Evolutionary conservation across 2,113 vertebrate genomes (phyloP).

Genomic region (human (Homo sapiens)): DNA sequence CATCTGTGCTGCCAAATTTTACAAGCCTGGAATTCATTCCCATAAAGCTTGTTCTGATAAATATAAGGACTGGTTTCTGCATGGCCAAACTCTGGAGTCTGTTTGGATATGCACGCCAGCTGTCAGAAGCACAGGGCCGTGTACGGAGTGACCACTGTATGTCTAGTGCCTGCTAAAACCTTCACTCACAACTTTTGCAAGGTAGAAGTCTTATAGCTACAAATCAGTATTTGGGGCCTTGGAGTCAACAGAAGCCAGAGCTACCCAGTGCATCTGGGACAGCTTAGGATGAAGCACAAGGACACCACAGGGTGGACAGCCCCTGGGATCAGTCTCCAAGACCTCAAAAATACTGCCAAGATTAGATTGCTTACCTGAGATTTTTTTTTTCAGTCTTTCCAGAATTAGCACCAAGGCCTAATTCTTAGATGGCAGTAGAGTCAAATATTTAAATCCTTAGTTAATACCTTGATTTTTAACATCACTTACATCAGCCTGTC

Average conservation of each 20-base stretch:
- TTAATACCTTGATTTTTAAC: neutral
- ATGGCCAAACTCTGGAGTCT: neutral
- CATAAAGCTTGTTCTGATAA: slow-evolving; percentile 45
- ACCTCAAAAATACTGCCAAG: neutral
- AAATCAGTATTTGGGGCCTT: neutral
- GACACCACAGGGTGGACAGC: fast-evolving
- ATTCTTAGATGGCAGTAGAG: neutral
- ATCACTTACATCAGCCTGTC: neutral
- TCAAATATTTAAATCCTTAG: neutral
- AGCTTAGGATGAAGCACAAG: neutral
- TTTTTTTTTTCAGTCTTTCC: neutral
- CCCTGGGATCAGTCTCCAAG: neutral
- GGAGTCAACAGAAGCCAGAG: neutral
- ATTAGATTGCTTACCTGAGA: neutral
- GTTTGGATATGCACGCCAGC: neutral
- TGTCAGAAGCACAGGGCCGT: neutral
- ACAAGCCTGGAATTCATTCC: slow-evolving; percentile 52
- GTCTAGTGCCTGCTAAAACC: neutral
- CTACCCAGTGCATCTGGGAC: neutral
- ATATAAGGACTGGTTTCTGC: neutral
- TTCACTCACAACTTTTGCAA: neutral
- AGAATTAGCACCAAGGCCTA: neutral
- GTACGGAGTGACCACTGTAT: neutral
- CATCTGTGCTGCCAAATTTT: slow-evolving; percentile 46
- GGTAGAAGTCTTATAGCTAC: neutral